Conservation (phyloP, 2,888 invertebrate genomes). For the Eledone cirrhosa region DNA sequence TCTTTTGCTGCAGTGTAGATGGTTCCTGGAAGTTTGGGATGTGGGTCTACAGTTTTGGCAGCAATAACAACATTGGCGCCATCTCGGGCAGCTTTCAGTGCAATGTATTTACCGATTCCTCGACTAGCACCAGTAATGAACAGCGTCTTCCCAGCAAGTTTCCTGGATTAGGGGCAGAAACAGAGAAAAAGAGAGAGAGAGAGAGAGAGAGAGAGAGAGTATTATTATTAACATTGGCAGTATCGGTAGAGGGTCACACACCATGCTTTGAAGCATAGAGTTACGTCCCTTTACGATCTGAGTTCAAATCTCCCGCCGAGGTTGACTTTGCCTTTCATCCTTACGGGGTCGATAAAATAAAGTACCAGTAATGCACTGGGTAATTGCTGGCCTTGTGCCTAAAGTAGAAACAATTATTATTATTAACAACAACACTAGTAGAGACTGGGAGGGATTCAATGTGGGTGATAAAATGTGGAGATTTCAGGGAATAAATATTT, state of each 20-base stretch:
- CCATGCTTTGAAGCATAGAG: too few relatives aligned
- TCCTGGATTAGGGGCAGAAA: conserved; percentile 67
- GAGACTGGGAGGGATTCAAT: not conserved
- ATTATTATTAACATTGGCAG: too few relatives aligned
- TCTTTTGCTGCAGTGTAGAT: conserved; percentile 91
- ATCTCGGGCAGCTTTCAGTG: conserved; percentile 83
- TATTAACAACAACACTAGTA: not conserved
- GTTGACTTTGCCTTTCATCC: too few relatives aligned
- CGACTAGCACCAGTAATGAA: conserved; percentile 96
- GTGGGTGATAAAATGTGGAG: not conserved
- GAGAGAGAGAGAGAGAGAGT: too few relatives aligned
- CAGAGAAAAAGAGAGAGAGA: not conserved
- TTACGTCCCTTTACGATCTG: too few relatives aligned
- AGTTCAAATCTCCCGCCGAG: too few relatives aligned
- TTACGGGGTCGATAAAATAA: too few relatives aligned
- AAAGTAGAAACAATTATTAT: too few relatives aligned
- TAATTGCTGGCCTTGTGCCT: too few relatives aligned
- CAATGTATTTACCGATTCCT: conserved; percentile 95
- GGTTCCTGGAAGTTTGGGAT: conserved; percentile 91
- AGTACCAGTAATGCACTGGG: too few relatives aligned
- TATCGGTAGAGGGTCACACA: too few relatives aligned
- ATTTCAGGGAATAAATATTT: not conserved
- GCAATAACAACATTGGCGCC: conserved; percentile 91
- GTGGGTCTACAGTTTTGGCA: conserved; percentile 88
- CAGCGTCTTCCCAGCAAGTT: conserved; percentile 86